phyloP scores from a whole-genome alignment of 2,797 vertebrate species.

The Pseudochirops corinnae region DNA sequence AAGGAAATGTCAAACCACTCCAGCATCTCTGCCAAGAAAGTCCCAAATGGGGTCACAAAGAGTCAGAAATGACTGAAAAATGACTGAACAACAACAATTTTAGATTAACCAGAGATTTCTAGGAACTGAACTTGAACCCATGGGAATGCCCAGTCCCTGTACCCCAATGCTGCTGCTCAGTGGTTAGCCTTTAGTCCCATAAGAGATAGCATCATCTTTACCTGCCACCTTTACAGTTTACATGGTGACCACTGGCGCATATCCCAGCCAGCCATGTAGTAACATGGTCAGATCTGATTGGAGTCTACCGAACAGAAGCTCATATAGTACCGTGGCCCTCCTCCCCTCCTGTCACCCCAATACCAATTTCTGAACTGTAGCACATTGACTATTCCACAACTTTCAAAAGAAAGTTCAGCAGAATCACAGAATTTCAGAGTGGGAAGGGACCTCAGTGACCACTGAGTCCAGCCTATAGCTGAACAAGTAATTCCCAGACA shows the following conservation, averaged over 20 bases:
- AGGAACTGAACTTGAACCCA: neutral
- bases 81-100: neutral
- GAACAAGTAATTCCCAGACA: neutral
- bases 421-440: neutral
- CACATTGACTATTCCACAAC: neutral
- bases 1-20: neutral
- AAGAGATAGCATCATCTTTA: neutral
- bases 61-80: neutral
- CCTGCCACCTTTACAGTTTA: neutral
- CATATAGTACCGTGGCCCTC: neutral
- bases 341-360: neutral
- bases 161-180: neutral
- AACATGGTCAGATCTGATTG: neutral
- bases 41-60: neutral
- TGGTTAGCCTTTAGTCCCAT: neutral
- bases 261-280: neutral
- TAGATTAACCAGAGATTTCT: neutral
- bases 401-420: neutral
- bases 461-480: neutral
- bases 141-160: neutral
- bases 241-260: neutral
- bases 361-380: neutral
- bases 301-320: neutral
- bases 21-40: neutral
- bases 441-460: neutral